Evolutionary conservation across 2,888 invertebrate genomes (phyloP), one percentile per base, ranked within the genome.

Genomic region (Philereme vetulata): DNA sequence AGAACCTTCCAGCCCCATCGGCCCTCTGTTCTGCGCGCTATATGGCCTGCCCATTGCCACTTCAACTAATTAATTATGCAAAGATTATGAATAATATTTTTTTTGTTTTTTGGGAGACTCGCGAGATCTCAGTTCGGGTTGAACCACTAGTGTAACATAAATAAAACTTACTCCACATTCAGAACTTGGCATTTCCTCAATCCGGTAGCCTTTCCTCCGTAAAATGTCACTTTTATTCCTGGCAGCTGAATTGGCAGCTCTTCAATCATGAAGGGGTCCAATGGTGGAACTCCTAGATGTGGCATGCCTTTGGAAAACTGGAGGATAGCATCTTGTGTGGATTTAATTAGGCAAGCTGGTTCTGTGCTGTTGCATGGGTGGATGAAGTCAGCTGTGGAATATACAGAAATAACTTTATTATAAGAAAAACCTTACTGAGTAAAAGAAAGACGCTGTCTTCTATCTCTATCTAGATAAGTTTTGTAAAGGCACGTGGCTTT

Each of bases 221-320:
- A 76, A 60, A 92, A 91, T 2, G 91, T 91, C 36, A 92, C 91
- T 61, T 88, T 91, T 63, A 92, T 89, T 3, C 92, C 91, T 0
- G 92, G 91, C 43, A 92, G 75, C 64, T 91, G 91, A 54, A 92
- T 91, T 2, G 91, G 90, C 40, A 91, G 72, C 66, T 90, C 84
- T 0, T 90, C 87, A 51, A 91, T 90, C 44, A 87, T 51, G 62
- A 91, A 92, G 0, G 91, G 92, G 56, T 92, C 92, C 52, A 92
- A 64, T 0, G 90, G 68, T 5, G 91, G 90, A 4, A 92, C 91
- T 36, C 85, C 88, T 0, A 91, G 78, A 0, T 84, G 45, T 0
- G 90, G 92, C 21, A 92, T 55, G 42, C 92, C 92, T 58, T 86
- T 90, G 2, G 88, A 74, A 66, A 91, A 92, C 21, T 86, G 84